These are phyloP conservation scores for Sturnus vulgaris DNA, from an alignment of 2,113 vertebrate species.

Conservation along the genomic window DNA sequence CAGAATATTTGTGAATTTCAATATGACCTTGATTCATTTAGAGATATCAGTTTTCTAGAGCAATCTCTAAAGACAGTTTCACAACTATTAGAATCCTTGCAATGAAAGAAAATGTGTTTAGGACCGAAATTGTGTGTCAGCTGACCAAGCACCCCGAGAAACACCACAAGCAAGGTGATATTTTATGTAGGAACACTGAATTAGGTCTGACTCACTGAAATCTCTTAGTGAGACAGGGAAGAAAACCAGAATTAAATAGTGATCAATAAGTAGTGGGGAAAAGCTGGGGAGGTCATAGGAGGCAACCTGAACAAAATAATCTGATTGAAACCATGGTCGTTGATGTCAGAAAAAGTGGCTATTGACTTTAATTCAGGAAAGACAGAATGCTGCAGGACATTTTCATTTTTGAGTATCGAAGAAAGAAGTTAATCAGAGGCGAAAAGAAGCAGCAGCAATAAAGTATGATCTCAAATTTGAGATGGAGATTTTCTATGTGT, in stretches of 20 bases:
- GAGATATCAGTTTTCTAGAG: background rate
- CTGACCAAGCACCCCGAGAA: background rate
- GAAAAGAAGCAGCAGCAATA: background rate
- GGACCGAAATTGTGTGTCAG: background rate
- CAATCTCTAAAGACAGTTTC: background rate
- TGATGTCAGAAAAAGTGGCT: conserved; percentile 46
- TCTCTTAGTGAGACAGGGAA: background rate
- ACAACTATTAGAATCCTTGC: background rate
- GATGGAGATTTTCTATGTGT: background rate
- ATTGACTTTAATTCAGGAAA: conserved; percentile 49
- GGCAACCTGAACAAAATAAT: conserved; percentile 47
- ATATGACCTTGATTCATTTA: background rate
- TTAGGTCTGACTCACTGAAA: background rate
- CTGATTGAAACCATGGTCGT: conserved; percentile 49
- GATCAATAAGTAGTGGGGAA: conserved; percentile 19
- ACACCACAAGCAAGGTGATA: background rate
- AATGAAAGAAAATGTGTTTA: background rate
- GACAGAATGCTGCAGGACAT: conserved; percentile 4
- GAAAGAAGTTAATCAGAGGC: background rate
- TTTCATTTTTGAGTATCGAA: background rate
- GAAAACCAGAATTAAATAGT: conserved; percentile 24
- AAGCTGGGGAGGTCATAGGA: conserved; percentile 14
- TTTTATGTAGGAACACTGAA: background rate
- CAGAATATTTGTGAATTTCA: background rate
- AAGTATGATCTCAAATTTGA: background rate